Conservation (phyloP, 2,797 vertebrate genomes). For the Peromyscus eremicus region DNA sequence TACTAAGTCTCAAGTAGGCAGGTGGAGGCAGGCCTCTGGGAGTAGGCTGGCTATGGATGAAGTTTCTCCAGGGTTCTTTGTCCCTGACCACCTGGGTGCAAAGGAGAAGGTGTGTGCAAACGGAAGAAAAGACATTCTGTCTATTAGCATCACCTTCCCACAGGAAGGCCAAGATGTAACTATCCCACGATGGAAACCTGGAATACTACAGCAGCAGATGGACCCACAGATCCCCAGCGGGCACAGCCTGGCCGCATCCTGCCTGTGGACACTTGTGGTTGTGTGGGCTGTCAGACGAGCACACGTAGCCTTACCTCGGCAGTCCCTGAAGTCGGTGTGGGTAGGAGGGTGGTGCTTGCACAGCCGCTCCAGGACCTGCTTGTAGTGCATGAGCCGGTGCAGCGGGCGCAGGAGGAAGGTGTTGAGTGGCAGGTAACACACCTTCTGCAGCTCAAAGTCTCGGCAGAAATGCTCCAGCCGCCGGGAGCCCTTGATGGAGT, state of each 20-base stretch:
- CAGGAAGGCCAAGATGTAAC: background rate
- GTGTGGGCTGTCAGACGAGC: background rate
- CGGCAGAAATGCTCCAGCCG: slow-evolving; percentile 93
- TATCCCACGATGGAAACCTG: fast-evolving
- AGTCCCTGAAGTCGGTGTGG: slow-evolving; percentile 96
- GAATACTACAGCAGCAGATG: fast-evolving
- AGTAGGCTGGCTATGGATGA: too few species aligned
- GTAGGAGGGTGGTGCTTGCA: slow-evolving; percentile 96
- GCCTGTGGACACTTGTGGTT: fast-evolving
- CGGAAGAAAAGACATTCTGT: background rate
- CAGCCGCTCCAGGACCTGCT: slow-evolving; percentile 97
- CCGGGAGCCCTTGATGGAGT: slow-evolving; percentile 91
- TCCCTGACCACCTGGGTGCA: too few species aligned
- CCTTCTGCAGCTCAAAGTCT: slow-evolving; percentile 98
- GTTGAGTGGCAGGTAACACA: slow-evolving; percentile 98
- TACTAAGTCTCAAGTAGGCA: background rate
- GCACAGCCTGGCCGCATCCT: background rate
- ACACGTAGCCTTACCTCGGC: slow-evolving; percentile 90
- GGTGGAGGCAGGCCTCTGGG: background rate
- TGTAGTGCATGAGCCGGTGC: slow-evolving; percentile 98
- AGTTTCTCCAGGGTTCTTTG: background rate
- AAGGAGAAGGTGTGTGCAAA: background rate
- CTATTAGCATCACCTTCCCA: background rate
- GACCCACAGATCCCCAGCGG: background rate
- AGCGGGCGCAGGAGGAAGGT: slow-evolving; percentile 97